phyloP scores from a whole-genome alignment of 2,113 vertebrate genomes.

The Chionis minor region DNA sequence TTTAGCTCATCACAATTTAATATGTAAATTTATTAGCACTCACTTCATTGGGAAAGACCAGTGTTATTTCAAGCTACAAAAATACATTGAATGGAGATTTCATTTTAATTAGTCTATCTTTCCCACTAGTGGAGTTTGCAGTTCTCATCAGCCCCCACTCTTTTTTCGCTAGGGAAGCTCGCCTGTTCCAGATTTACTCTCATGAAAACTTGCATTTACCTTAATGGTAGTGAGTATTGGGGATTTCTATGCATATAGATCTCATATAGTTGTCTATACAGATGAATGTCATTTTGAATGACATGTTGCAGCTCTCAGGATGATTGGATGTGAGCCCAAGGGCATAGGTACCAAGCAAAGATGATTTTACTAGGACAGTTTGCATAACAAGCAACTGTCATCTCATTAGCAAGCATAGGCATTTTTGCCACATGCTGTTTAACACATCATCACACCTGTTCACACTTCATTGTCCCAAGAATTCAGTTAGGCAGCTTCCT shows the following conservation, averaged over 20 bases:
- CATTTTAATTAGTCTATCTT: slow-evolving; percentile 32
- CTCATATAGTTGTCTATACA: slow-evolving; percentile 12
- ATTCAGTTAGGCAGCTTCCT: slow-evolving; percentile 18
- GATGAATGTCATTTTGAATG: slow-evolving; percentile 36
- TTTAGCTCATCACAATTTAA: slow-evolving; percentile 9
- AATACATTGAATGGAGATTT: background rate
- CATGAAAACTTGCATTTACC: background rate
- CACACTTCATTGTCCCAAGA: slow-evolving; percentile 48
- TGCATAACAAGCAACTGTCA: slow-evolving; percentile 59
- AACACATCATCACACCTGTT: slow-evolving; percentile 61
- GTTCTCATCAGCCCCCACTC: background rate
- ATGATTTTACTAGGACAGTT: slow-evolving; percentile 50
- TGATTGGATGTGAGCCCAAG: slow-evolving; percentile 62
- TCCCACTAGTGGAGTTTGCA: background rate
- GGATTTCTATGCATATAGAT: background rate
- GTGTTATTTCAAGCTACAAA: slow-evolving; percentile 39
- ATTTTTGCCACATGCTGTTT: slow-evolving; percentile 66
- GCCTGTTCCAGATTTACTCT: background rate
- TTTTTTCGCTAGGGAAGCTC: background rate
- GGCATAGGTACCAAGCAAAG: slow-evolving; percentile 36
- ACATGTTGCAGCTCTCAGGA: background rate
- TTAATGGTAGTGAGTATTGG: background rate
- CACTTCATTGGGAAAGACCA: background rate
- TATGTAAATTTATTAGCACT: slow-evolving; percentile 21
- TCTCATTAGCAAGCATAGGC: slow-evolving; percentile 56